Base-by-base conservation (phyloP, 1,140 invertebrate genomes). In the Dendroctonus valens region DNA sequence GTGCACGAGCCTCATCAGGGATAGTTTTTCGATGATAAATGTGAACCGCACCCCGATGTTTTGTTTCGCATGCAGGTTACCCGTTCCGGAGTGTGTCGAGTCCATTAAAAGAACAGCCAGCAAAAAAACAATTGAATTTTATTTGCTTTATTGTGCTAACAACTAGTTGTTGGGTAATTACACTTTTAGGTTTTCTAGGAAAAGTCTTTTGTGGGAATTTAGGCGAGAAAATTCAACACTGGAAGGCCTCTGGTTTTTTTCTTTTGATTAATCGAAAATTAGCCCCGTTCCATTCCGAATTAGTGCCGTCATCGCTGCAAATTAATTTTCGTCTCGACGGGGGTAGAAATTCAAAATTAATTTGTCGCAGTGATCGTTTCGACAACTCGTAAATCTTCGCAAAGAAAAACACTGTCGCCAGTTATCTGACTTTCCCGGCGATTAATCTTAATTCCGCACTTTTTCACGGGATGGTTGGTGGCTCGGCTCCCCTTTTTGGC, bases 351-450 rank as follows among this genome's bases (percentile, higher is more conserved):
- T 14, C 11, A 55, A 61, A 61, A 61, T 61, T 61, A 61, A 61
- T 61, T 61, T 61, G 59, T 51, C 59, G 48, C 48, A 15, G 26
- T 41, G 38, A 61, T 61, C 48, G 59, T 39, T 52, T 61, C 59
- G 59, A 61, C 59, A 61, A 61, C 48, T 52, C 59, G 48, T 61
- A 61, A 61, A 61, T 61, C 59, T 61, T 40, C 11, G 6, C 26
- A 61, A 61, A 61, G 59, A 61, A 61, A 61, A 61, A 61, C 59
- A 61, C 14, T 61, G 59, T 61, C 59, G 59, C 59, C 59, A 52
- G 48, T 61, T 61, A 61, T 61, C 59, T 61, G 59, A 50, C 48
- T 61, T 61, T 52, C 42, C 59, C 41, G 59, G 38, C 41, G 49
- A 61, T 61, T 61, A 61, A 61, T 61, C 59, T 61, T 52, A 61